Evolutionary conservation across 2,113 vertebrate species (phyloP).

Genomic region (Mirounga angustirostris): DNA sequence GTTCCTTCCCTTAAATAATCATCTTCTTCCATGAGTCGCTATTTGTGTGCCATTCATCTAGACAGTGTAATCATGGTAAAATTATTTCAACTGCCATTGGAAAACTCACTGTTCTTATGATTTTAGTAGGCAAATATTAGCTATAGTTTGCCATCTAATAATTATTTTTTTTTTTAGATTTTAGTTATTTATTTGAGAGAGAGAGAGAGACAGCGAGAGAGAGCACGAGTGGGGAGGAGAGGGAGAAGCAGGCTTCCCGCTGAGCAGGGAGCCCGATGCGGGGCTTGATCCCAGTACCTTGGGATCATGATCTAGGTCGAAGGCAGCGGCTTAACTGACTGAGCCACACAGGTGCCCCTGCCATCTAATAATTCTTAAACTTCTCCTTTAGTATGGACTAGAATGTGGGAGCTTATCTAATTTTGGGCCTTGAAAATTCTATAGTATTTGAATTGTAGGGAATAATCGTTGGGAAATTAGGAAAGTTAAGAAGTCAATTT

Average conservation of each 20-base stretch:
- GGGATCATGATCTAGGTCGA: too few species aligned
- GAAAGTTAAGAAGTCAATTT: not conserved
- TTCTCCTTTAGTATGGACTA: not conserved
- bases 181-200: too few species aligned
- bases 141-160: not conserved
- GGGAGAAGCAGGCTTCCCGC: too few species aligned
- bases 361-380: not conserved
- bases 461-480: not conserved
- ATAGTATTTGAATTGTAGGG: not conserved
- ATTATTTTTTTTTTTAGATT: not conserved
- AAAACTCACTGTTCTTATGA: not conserved
- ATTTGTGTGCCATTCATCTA: not conserved
- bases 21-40: not conserved
- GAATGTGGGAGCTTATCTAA: not conserved
- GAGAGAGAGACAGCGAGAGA: too few species aligned
- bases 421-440: not conserved
- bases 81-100: not conserved
- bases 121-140: slow-evolving; percentile 3
- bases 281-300: too few species aligned
- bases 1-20: not conserved
- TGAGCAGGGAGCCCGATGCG: too few species aligned
- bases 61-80: not conserved
- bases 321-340: too few species aligned
- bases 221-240: too few species aligned
- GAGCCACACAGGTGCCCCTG: not conserved